Conservation (phyloP, 2,888 invertebrate species). For the Micoletzkya japonica region DNA sequence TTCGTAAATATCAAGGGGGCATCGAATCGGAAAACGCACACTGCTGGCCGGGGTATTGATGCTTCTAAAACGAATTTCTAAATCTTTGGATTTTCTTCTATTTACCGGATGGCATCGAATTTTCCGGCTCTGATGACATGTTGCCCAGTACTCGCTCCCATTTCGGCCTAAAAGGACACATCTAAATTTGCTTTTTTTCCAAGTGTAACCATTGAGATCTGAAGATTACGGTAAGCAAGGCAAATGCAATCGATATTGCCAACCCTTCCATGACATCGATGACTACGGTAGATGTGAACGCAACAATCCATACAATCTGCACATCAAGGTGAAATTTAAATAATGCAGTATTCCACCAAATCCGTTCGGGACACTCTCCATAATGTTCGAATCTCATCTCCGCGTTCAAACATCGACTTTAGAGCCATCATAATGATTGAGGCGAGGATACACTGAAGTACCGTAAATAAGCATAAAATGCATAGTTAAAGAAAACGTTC, state of each 20-base stretch:
- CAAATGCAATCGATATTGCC: slow-evolving; percentile 75
- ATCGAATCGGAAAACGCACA: slow-evolving; percentile 66
- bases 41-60: slow-evolving; percentile 6
- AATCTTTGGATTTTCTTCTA: neutral
- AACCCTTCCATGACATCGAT: slow-evolving; percentile 83
- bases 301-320: slow-evolving; percentile 76
- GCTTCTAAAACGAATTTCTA: neutral
- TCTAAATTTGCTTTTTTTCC: neutral
- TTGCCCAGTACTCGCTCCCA: slow-evolving; percentile 26
- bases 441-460: slow-evolving; percentile 61
- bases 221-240: slow-evolving; percentile 76
- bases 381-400: slow-evolving; percentile 74
- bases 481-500: too few species aligned
- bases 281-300: slow-evolving; percentile 77
- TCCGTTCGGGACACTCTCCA: slow-evolving; percentile 80
- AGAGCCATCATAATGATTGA: slow-evolving; percentile 65
- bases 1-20: slow-evolving; percentile 67
- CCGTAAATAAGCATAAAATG: neutral
- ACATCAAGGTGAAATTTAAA: slow-evolving; percentile 15
- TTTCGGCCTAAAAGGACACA: slow-evolving; percentile 19
- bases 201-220: slow-evolving; percentile 67
- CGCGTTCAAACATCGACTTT: slow-evolving; percentile 70
- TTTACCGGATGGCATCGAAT: neutral
- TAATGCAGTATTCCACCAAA: slow-evolving; percentile 67
- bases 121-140: neutral